Evolutionary conservation across 2,113 vertebrate species (phyloP), one percentile per base, ranked within the genome.

Genomic region (Laterallus jamaicensis): DNA sequence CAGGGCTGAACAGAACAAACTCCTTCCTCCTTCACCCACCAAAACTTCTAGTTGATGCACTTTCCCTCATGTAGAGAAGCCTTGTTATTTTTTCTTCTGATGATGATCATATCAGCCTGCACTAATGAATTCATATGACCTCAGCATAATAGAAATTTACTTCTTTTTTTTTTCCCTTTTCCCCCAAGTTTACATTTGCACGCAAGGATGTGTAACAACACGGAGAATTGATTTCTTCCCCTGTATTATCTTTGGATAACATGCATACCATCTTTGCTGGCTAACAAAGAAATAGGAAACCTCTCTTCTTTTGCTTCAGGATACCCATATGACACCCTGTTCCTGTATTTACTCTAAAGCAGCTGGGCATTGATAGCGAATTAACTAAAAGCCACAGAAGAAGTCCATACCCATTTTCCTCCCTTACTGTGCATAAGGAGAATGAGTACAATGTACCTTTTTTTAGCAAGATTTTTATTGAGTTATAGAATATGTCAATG

Each of bases 121-220:
- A 6, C 42, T 95, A 50, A 92, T 75, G 77, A 93, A 91, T 97
- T 96, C 75, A 32, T 88, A 58, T 42, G 83, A 95, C 93, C 94
- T 96, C 94, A 91, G 94, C 77, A 78, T 94, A 95, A 95, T 56
- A 96, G 90, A 96, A 92, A 92, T 54, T 8, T 15, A 12, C 12
- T 39, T 11, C 25, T 49, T 42, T 68, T 82, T 80, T 81, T 73
- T 91, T 95, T 83, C 39, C 3, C 17, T 32, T 93, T 88, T 28
- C 1, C 77, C 90, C 94, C 86, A 55, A 95, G 96, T 97, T 97
- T 96, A 96, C 93, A 87, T 97, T 97, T 97, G 94, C 96, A 95
- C 71, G 39, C 93, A 94, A 95, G 93, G 94, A 92, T 96, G 86
- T 97, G 95, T 96, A 97, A 96, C 96, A 97, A 95, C 97, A 96